Percentiles rank a stretch among this genome's conserved stretches.
phyloP scores from a whole-genome alignment of 1,140 invertebrate genomes.

The Sinella curviseta region DNA sequence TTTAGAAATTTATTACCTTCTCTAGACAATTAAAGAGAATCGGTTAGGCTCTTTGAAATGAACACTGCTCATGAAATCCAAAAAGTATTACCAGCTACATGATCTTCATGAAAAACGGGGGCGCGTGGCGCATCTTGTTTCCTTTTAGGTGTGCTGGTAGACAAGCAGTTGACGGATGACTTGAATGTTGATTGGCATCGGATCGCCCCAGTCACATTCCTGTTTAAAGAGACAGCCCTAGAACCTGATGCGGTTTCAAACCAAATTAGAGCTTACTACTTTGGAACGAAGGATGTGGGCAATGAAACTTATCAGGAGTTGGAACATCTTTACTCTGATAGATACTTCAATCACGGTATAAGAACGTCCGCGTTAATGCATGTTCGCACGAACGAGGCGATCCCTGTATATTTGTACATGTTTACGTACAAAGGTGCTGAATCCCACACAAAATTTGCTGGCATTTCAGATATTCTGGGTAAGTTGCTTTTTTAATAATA shows the following conservation, averaged over 20 bases:
- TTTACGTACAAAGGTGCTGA: constrained; percentile 29
- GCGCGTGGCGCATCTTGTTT: too few species aligned
- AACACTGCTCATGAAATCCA: too few species aligned
- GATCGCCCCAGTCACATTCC: constrained; percentile 36
- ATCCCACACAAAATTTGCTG: constrained; percentile 30
- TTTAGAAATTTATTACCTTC: background rate
- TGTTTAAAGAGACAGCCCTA: constrained; percentile 42
- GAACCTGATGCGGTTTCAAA: constrained; percentile 46
- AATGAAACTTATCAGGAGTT: constrained; percentile 36
- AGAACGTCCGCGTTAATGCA: constrained; percentile 40
- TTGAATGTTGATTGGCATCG: constrained; percentile 46
- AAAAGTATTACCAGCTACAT: too few species aligned
- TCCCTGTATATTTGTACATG: constrained; percentile 41
- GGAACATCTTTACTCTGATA: constrained; percentile 43
- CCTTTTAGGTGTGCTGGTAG: constrained; percentile 32
- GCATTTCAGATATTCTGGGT: constrained; percentile 21
- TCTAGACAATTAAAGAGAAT: too few species aligned
- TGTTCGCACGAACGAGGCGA: constrained; percentile 37
- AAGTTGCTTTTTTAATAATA: background rate
- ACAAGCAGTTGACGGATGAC: constrained; percentile 33
- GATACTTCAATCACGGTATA: constrained; percentile 40
- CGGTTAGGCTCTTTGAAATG: too few species aligned
- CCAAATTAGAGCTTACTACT: constrained; percentile 47
- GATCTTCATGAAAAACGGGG: too few species aligned
- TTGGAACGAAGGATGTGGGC: constrained; percentile 40